Percentiles rank a stretch among this genome's conserved stretches.
phyloP scores from a whole-genome alignment of 2,888 invertebrate genomes.

The Drosophila differens region DNA sequence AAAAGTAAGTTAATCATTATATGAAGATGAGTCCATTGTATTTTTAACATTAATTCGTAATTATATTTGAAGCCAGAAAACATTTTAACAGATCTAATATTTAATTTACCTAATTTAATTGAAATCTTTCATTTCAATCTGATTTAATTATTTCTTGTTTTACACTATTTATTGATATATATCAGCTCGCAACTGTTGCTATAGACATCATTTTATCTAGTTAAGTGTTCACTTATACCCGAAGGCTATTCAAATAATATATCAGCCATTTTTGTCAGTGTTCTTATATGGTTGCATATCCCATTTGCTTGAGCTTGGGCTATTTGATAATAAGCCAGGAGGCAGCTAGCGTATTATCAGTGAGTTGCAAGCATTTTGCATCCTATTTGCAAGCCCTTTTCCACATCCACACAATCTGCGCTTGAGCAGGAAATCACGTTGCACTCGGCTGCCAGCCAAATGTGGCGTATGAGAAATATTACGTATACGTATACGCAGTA shows the following conservation, averaged over 20 bases:
- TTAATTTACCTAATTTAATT: too few relatives aligned
- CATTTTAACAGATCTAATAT: too few relatives aligned
- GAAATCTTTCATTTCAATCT: neutral
- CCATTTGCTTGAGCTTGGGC: constrained; percentile 27
- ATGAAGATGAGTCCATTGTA: too few relatives aligned
- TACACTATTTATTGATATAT: neutral
- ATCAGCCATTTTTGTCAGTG: neutral
- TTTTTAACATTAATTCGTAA: neutral
- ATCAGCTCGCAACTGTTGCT: neutral
- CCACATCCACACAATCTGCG: constrained; percentile 20
- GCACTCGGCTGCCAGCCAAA: constrained; percentile 51
- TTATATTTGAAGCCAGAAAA: neutral
- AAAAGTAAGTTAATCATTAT: neutral
- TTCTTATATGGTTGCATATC: constrained; percentile 16
- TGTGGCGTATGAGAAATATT: constrained; percentile 77
- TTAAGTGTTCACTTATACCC: neutral
- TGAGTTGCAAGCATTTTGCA: constrained; percentile 83
- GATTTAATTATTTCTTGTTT: neutral
- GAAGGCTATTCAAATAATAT: neutral
- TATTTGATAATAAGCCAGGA: constrained; percentile 37
- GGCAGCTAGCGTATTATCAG: constrained; percentile 72
- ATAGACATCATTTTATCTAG: neutral
- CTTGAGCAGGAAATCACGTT: constrained; percentile 73
- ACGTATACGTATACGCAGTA: constrained; percentile 71
- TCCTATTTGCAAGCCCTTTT: constrained; percentile 52